Evolutionary conservation across 64 coral and sea anemone species (phyloP), one percentile per base, ranked within the genome.

Genomic region (Catalaphyllia jardinei): DNA sequence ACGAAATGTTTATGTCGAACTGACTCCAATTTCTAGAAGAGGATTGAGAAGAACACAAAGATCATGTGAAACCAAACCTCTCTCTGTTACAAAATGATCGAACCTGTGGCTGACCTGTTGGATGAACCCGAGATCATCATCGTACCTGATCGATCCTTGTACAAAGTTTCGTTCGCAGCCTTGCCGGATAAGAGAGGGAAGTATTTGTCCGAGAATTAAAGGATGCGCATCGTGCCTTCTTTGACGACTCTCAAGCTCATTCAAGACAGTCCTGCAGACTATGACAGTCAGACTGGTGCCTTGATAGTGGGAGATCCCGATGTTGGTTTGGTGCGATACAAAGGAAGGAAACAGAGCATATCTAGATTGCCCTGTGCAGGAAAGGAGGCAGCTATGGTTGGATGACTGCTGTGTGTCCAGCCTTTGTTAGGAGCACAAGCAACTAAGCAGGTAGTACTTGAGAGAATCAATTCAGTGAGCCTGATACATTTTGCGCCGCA

Each of bases 161-260:
- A 24, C 20, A 17, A 50, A 20, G 19, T 77, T 10, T 42, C 74
- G 24, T 77, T 77, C 22, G 74, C 74, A 49, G 74, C 74, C 4
- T 25, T 77, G 22, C 33, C 31, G 10, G 74, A 22, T 49, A 50
- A 77, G 18, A 88, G 31, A 4, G 71, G 71, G 31, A 62, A 19
- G 10, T 88, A 64, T 64, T 50, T 88, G 17, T 88, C 74, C 4
- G 74, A 88, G 62, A 67, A 22, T 1, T 64, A 27, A 5, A 29
- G 59, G 13, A 78, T 88, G 27, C 72, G 87, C 74, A 54, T 88
- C 29, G 87, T 39, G 19, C 87, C 87, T 4, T 88, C 87, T 18
- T 39, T 88, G 74, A 88, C 87, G 16, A 64, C 87, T 19, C 76
- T 88, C 18, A 88, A 88, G n/a, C 50, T 78, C 42, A 54, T 88